Evolutionary conservation across 2,888 invertebrate species (phyloP).

Genomic region (Nineta flava): DNA sequence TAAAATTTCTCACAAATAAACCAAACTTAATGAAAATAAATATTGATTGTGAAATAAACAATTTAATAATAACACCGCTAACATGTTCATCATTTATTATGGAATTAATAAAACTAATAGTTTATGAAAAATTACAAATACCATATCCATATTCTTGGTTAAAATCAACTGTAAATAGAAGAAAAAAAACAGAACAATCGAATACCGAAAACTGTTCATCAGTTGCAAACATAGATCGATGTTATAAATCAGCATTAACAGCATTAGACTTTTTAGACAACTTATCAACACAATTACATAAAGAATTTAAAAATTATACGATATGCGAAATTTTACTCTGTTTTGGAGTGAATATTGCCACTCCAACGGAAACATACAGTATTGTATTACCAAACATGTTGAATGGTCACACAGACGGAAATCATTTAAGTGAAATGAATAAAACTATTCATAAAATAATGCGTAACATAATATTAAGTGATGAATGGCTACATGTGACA

Average conservation of each 20-base stretch:
- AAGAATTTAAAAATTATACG: constrained; percentile 4
- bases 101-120: constrained; percentile 37
- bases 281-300: constrained; percentile 17
- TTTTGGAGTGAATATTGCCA: constrained; percentile 9
- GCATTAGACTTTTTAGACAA: constrained; percentile 32
- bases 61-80: constrained; percentile 34
- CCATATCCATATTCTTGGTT: constrained; percentile 34
- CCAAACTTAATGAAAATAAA: not conserved
- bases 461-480: constrained; percentile 29
- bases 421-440: constrained; percentile 8
- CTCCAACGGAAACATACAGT: constrained; percentile 9
- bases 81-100: constrained; percentile 38
- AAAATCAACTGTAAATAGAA: constrained; percentile 28
- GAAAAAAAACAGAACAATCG: constrained; percentile 15
- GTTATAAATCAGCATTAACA: constrained; percentile 28
- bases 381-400: constrained; percentile 9
- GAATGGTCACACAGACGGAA: constrained; percentile 8
- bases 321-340: constrained; percentile 7
- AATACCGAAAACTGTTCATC: constrained; percentile 21
- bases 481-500: constrained; percentile 28
- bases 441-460: constrained; percentile 10
- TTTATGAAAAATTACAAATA: constrained; percentile 39
- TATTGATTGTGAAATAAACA: constrained; percentile 30
- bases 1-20: not conserved
- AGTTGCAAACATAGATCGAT: constrained; percentile 27